Conservation (phyloP, 2,113 vertebrate species). For the Daboia siamensis region DNA sequence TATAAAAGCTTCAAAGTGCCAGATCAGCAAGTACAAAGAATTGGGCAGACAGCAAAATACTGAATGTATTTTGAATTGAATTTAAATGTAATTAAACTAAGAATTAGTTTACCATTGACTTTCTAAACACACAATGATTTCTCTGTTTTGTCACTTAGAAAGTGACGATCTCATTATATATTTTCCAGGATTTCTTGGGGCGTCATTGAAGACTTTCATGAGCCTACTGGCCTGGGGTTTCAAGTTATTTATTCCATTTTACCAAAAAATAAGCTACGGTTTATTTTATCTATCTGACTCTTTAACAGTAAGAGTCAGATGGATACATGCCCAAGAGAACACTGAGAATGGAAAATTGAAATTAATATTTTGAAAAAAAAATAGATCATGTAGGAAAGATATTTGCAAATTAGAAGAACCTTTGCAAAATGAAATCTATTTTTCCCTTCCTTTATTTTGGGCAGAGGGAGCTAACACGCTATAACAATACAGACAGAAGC, state of each 20-base stretch:
- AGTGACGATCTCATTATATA: background rate
- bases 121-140: background rate
- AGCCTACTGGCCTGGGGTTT: background rate
- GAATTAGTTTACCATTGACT: background rate
- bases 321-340: background rate
- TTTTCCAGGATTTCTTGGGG: background rate
- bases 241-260: background rate
- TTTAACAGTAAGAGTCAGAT: background rate
- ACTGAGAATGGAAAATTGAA: background rate
- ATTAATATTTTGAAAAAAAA: constrained; percentile 3
- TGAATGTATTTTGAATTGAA: background rate
- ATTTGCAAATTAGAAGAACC: constrained; percentile 30
- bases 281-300: background rate
- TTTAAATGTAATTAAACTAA: background rate
- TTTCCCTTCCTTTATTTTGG: constrained; percentile 14
- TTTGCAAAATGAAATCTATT: constrained; percentile 26
- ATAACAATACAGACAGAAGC: background rate
- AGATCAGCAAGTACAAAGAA: background rate
- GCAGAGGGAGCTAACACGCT: background rate
- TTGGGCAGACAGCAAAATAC: background rate
- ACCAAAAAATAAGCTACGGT: background rate
- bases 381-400: constrained; percentile 20
- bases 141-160: background rate
- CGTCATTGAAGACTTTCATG: background rate
- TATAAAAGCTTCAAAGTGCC: background rate